phyloP scores from a whole-genome alignment of 1,140 invertebrate genomes.

The Zaprionus africanus region DNA sequence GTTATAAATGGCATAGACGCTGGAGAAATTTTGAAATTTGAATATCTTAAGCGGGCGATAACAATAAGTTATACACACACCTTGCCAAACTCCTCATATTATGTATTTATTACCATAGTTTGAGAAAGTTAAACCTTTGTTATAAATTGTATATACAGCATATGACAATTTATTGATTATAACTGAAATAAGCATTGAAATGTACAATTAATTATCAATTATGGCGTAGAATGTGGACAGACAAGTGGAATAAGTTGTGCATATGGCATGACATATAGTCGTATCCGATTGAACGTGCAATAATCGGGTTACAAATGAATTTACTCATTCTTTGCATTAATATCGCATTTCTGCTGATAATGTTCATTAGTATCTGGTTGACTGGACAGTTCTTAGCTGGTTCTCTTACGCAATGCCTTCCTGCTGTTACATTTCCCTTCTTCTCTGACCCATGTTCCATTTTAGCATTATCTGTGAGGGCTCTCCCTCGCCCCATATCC shows the following conservation, averaged over 20 bases:
- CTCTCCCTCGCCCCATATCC: neutral
- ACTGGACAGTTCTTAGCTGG: conserved; percentile 20
- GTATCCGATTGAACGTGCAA: conserved; percentile 59
- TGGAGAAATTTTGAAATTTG: conserved; percentile 8
- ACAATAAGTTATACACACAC: neutral
- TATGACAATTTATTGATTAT: neutral
- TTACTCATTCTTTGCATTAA: conserved; percentile 36
- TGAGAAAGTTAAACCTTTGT: neutral
- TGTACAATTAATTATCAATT: neutral
- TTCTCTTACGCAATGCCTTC: conserved; percentile 65
- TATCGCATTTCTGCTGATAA: conserved; percentile 47
- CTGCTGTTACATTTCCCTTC: conserved; percentile 4
- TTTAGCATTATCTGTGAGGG: conserved; percentile 5
- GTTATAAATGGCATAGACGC: neutral
- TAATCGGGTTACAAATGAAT: conserved; percentile 66
- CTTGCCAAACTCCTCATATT: neutral
- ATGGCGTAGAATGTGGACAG: neutral
- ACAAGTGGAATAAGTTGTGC: neutral
- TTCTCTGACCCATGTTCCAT: conserved; percentile 51
- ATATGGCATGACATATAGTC: neutral
- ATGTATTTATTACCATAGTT: neutral
- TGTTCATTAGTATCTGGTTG: conserved; percentile 48
- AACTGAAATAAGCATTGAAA: neutral
- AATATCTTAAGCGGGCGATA: conserved; percentile 1
- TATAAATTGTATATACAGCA: neutral